Percentiles rank a stretch among this genome's conserved stretches.
Conservation (phyloP, 1,140 invertebrate genomes). For the Anastatus disparis region DNA sequence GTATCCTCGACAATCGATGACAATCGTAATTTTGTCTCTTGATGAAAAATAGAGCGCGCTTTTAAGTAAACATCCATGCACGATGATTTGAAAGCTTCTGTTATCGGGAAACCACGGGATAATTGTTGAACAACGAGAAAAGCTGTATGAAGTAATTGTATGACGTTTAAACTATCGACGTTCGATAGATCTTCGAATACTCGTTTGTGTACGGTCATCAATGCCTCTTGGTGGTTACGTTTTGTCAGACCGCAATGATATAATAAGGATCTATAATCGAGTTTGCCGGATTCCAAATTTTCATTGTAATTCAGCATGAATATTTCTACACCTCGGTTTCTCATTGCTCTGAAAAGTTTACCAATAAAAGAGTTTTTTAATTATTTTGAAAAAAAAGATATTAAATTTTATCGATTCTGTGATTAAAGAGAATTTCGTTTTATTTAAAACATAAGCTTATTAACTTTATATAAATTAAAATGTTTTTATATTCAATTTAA, state of each 20-base stretch:
- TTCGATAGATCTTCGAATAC: constrained; percentile 59
- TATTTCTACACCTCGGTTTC: constrained; percentile 96
- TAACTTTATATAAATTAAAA: no score
- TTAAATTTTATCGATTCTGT: no score
- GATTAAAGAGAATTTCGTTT: no score
- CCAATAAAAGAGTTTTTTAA: not conserved
- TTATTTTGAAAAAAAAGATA: no score
- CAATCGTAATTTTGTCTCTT: constrained; percentile 51
- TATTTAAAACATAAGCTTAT: no score
- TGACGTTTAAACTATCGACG: constrained; percentile 69
- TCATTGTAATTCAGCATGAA: constrained; percentile 71
- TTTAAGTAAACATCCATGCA: constrained; percentile 79
- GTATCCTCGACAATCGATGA: constrained; percentile 49
- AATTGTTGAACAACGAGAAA: constrained; percentile 74
- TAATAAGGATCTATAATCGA: constrained; percentile 72
- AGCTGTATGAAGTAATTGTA: constrained; percentile 73
- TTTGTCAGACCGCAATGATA: constrained; percentile 65
- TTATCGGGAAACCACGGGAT: constrained; percentile 68
- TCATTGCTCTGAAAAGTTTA: constrained; percentile 87
- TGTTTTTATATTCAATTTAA: no score
- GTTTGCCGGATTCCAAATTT: constrained; percentile 47
- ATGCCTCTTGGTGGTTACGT: constrained; percentile 58
- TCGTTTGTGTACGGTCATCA: constrained; percentile 69
- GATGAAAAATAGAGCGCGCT: constrained; percentile 64
- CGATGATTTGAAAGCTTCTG: constrained; percentile 68